Evolutionary conservation across 2,797 vertebrate genomes (phyloP), one percentile per base, ranked within the genome.

Genomic region (Poeciliopsis turneri): DNA sequence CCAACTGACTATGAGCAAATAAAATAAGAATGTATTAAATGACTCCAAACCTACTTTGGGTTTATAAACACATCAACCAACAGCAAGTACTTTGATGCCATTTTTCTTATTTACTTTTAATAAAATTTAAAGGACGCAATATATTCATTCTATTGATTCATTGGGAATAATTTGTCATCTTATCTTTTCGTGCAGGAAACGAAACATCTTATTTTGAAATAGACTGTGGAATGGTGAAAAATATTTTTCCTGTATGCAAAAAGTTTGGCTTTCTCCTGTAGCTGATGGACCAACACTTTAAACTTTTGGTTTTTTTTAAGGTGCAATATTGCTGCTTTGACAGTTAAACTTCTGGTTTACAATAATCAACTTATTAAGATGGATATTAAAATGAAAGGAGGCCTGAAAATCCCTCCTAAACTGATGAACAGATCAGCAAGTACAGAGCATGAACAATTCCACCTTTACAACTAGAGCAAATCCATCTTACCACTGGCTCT

Each of bases 401-500:
- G 49, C 72, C 16, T n/a, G 30, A 55, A 18, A 36, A n/a, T 74
- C 20, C 2, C 23, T 16, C n/a, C 10, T 12, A 3, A 23, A 39
- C 8, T n/a, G 12, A 55, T n/a, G 4, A 36, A 69, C 25, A 71
- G 15, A 47, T 15, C 9, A 30, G n/a, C 28, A 30, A 10, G 15
- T 11, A 57, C 16, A 72, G 6, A 55, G 39, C n/a, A 57, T 10
- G 18, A 30, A 30, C 39, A 57, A n/a, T 11, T 23, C 8, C 13
- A 72, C n/a, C 28, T 49, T 20, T 33, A 45, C n/a, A 15, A 43
- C 0, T 7, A 2, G 33, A 55, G 11, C 51, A n/a, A 55, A 55
- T 16, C 18, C 57, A 72, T 82, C 92, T 75, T 97, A 99, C 98
- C 98, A 99, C 94, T 92, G 97, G 98, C 93, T 99, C 98, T 92